phyloP scores from a whole-genome alignment of 2,888 invertebrate species.

The Chymomyza procnemis region DNA sequence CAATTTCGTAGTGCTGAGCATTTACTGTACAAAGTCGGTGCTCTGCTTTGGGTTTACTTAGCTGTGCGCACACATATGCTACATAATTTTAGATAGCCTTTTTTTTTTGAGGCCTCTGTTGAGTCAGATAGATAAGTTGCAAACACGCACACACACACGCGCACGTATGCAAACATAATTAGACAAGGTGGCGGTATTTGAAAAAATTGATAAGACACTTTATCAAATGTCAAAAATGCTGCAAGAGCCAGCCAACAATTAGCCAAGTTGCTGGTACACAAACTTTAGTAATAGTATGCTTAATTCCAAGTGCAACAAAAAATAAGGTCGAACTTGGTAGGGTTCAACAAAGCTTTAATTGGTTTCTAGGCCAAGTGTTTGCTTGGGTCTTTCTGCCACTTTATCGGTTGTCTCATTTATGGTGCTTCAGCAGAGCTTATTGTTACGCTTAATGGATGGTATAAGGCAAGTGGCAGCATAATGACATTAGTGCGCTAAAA shows the following conservation, averaged over 20 bases:
- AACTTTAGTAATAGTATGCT: neutral
- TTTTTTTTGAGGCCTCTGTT: conserved; percentile 60
- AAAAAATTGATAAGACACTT: conserved; percentile 43
- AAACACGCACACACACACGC: neutral
- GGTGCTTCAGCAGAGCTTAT: conserved; percentile 1
- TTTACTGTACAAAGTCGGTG: conserved; percentile 30
- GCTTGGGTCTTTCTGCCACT: conserved; percentile 44
- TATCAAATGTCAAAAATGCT: neutral
- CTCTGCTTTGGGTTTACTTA: conserved; percentile 52
- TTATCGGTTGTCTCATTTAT: conserved; percentile 25
- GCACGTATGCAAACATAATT: neutral
- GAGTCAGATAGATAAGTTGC: conserved; percentile 2
- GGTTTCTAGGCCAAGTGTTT: conserved; percentile 70
- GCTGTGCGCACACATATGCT: conserved; percentile 45
- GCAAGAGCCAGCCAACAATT: neutral
- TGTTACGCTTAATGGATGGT: conserved; percentile 59
- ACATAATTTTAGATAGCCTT: conserved; percentile 32
- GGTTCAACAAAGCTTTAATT: conserved; percentile 47
- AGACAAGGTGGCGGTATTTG: conserved; percentile 59
- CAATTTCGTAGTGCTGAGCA: conserved; percentile 7
- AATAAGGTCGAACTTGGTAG: neutral
- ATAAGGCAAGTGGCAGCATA: conserved; percentile 44
- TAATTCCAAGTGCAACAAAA: neutral
- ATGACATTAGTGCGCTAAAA: conserved; percentile 52
- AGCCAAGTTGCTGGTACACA: neutral